Evolutionary conservation across 2,113 vertebrate genomes (phyloP).

Genomic region (Gallinago jamesoni): DNA sequence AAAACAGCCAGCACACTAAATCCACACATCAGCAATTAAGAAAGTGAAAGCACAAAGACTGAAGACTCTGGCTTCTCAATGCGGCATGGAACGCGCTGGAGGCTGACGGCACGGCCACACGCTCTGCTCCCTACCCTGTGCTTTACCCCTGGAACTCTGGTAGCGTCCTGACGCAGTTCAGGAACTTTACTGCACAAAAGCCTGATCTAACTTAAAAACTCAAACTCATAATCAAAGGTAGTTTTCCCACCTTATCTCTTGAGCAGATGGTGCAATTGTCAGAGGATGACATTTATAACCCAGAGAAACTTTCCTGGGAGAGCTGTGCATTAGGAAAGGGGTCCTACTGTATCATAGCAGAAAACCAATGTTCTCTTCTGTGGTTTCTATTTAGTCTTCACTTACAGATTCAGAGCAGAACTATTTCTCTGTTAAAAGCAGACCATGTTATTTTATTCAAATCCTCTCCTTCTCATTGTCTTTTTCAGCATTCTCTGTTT

Average conservation of each 20-base stretch:
- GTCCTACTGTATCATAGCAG: background rate
- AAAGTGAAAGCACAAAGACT: accelerated
- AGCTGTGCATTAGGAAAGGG: background rate
- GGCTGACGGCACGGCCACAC: accelerated
- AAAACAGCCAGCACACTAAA: background rate
- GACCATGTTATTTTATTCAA: background rate
- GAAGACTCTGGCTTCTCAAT: background rate
- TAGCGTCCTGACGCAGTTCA: background rate
- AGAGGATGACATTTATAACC: background rate
- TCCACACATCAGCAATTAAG: background rate
- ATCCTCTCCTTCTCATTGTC: background rate
- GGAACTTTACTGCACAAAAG: background rate
- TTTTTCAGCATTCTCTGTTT: background rate
- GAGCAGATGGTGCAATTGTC: background rate
- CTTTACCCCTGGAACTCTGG: background rate
- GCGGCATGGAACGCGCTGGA: accelerated
- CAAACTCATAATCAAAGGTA: accelerated
- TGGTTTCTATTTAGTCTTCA: background rate
- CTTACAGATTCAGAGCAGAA: background rate
- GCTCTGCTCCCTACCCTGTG: background rate
- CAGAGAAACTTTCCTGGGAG: background rate
- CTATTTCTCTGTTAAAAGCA: background rate
- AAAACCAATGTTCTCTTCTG: background rate
- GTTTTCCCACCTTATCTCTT: background rate
- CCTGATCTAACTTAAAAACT: background rate